Evolutionary conservation across 2,797 vertebrate genomes (phyloP).

Genomic region (Catharus ustulatus): DNA sequence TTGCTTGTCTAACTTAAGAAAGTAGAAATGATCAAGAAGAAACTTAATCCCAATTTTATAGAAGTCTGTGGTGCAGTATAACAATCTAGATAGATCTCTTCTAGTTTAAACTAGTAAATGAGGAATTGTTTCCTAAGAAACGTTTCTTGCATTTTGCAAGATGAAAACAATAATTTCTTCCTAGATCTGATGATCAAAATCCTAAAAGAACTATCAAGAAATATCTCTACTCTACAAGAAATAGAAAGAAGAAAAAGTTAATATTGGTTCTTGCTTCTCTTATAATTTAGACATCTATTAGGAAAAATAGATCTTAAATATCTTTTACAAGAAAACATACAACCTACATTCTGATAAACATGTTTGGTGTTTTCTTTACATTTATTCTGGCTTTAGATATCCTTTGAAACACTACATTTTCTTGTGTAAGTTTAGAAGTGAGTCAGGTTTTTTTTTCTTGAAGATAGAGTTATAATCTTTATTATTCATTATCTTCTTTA

Average conservation of each 20-base stretch:
- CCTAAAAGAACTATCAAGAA: not conserved
- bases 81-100: not conserved
- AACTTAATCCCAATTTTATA: not conserved
- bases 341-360: not conserved
- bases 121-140: not conserved
- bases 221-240: not conserved
- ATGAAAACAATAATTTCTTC: not conserved
- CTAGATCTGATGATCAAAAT: not conserved
- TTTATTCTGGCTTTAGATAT: not conserved
- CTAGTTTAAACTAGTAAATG: not conserved
- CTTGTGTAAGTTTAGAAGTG: rapidly evolving
- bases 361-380: not conserved
- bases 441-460: not conserved
- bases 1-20: not conserved
- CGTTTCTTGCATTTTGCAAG: not conserved
- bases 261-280: not conserved
- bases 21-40: not conserved
- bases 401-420: not conserved
- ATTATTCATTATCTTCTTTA: not conserved
- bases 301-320: not conserved
- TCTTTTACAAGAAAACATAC: not conserved
- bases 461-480: not conserved
- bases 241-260: not conserved
- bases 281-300: not conserved
- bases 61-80: not conserved